Conservation (phyloP, 2,888 invertebrate genomes). For the Silvanus unidentatus region DNA sequence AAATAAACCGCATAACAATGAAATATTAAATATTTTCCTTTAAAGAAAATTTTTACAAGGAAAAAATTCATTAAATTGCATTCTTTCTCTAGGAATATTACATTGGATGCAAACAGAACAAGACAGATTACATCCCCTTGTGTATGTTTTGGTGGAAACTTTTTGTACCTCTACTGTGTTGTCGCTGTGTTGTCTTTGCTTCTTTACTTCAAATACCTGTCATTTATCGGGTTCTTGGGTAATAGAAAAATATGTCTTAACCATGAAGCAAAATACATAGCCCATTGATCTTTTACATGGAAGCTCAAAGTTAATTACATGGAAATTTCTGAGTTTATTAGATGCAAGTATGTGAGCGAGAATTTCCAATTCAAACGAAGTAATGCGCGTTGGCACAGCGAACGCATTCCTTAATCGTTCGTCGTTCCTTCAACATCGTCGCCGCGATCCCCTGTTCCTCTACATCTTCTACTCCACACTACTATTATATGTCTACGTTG, state of each 20-base stretch:
- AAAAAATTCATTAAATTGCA: no score
- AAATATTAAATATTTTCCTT: no score
- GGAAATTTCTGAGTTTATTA: slow-evolving; percentile 48
- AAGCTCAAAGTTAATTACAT: slow-evolving; percentile 46
- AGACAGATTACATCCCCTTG: no score
- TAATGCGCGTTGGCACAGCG: slow-evolving; percentile 35
- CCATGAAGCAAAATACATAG: slow-evolving; percentile 21
- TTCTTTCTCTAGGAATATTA: no score
- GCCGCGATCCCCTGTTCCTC: not conserved
- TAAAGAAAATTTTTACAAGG: no score
- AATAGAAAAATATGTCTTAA: not conserved
- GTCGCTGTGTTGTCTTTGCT: no score
- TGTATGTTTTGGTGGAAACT: no score
- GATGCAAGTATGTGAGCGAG: slow-evolving; percentile 48
- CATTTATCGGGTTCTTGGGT: not conserved
- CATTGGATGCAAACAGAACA: no score
- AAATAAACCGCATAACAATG: no score
- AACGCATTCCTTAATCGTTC: slow-evolving; percentile 36
- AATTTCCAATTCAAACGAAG: slow-evolving; percentile 48
- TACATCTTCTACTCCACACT: not conserved
- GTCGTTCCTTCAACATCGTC: no score
- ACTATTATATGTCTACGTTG: not conserved
- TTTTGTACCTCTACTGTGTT: no score
- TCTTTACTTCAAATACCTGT: no score
- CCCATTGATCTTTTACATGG: slow-evolving; percentile 39